These are phyloP conservation scores for Crossocerus cetratus DNA, from an alignment of 2,888 invertebrate species.

Conservation along the genomic window DNA sequence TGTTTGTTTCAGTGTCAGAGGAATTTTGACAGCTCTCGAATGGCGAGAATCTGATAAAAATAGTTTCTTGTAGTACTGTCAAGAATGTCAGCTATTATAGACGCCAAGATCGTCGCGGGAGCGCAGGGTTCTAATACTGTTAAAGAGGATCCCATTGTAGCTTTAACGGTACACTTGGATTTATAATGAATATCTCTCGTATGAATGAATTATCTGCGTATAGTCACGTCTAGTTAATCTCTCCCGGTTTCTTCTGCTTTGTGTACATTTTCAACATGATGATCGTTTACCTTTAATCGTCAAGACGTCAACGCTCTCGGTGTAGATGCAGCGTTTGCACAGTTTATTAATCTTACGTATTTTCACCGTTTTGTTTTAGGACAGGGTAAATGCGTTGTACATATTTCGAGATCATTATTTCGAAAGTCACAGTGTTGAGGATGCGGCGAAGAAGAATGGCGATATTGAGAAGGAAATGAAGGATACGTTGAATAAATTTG, in stretches of 20 bases:
- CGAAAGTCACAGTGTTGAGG: conserved; percentile 84
- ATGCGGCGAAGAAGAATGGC: conserved; percentile 82
- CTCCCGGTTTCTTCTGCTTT: neutral
- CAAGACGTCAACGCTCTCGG: no score
- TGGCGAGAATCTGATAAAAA: conserved; percentile 6
- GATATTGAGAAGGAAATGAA: conserved; percentile 83
- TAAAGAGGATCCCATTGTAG: conserved; percentile 75
- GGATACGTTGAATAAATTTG: conserved; percentile 81
- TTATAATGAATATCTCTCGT: neutral
- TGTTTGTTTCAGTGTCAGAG: neutral
- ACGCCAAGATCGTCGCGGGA: conserved; percentile 75
- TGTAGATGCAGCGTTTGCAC: neutral
- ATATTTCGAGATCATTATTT: conserved; percentile 88
- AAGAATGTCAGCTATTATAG: conserved; percentile 73
- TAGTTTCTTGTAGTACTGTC: conserved; percentile 9
- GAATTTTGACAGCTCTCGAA: conserved; percentile 44
- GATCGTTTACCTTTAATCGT: no score
- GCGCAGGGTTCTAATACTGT: conserved; percentile 69
- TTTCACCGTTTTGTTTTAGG: conserved; percentile 76
- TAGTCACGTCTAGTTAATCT: neutral
- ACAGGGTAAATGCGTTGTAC: conserved; percentile 83
- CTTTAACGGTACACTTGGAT: conserved; percentile 66
- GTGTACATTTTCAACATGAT: neutral
- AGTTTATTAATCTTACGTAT: neutral
- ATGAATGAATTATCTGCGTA: neutral